These are phyloP conservation scores for Lottia scabra DNA, from an alignment of 2,888 invertebrate genomes.

Conservation along the genomic window DNA sequence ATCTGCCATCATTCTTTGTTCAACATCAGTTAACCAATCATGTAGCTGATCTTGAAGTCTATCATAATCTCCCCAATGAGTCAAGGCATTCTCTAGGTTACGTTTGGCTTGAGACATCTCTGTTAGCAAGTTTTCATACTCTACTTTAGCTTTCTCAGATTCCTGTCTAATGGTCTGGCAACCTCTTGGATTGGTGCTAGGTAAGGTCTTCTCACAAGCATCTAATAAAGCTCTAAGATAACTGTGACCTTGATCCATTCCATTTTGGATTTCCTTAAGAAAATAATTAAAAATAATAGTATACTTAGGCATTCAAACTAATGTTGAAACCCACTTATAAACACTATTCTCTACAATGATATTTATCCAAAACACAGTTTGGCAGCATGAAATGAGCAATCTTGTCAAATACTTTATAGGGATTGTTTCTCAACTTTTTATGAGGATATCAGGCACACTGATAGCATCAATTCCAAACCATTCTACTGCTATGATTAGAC, in stretches of 20 bases:
- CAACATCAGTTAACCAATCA: slow-evolving; percentile 90
- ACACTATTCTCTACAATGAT: background rate
- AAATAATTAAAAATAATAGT: slow-evolving; percentile 5
- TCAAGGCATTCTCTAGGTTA: slow-evolving; percentile 79
- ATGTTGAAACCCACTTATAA: background rate
- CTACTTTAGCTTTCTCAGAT: slow-evolving; percentile 87
- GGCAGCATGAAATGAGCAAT: too few relatives aligned
- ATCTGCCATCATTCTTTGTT: slow-evolving; percentile 84
- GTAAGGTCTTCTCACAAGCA: slow-evolving; percentile 90
- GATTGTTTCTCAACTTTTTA: too few relatives aligned
- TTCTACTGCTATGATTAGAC: too few relatives aligned
- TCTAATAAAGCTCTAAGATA: slow-evolving; percentile 81
- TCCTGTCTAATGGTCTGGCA: slow-evolving; percentile 91
- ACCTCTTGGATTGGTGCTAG: slow-evolving; percentile 91
- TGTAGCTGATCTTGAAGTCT: slow-evolving; percentile 80
- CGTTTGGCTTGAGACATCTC: slow-evolving; percentile 73
- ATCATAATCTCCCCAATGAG: slow-evolving; percentile 87
- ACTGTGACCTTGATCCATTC: slow-evolving; percentile 92
- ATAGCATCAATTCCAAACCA: too few relatives aligned
- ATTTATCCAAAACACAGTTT: too few relatives aligned
- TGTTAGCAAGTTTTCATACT: slow-evolving; percentile 87
- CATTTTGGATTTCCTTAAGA: slow-evolving; percentile 88
- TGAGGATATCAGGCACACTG: too few relatives aligned
- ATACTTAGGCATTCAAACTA: background rate
- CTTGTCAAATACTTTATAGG: too few relatives aligned